Evolutionary conservation across 2,888 invertebrate species (phyloP).

Genomic region (Brachypalpus laphriformis): DNA sequence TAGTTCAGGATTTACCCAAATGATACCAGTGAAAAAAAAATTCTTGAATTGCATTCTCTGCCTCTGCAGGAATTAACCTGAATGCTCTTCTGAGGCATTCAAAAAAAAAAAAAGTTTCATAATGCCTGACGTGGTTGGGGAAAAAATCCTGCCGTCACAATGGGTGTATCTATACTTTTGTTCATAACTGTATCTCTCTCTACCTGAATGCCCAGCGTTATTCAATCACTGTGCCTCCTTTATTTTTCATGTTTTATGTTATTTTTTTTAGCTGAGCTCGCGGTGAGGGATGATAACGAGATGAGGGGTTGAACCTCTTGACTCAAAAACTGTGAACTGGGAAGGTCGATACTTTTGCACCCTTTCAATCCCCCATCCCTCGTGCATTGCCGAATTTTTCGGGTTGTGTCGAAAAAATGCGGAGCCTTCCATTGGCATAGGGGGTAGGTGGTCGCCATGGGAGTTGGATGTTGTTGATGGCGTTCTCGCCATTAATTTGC

Average conservation of each 20-base stretch:
- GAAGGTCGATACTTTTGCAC: constrained; percentile 69
- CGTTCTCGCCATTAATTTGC: constrained; percentile 60
- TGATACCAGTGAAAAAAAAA: not conserved
- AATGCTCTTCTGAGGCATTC: not conserved
- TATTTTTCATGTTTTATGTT: constrained; percentile 20
- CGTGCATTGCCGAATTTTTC: constrained; percentile 30
- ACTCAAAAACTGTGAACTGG: constrained; percentile 57
- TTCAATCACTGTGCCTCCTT: constrained; percentile 66
- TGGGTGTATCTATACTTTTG: constrained; percentile 49
- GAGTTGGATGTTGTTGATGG: constrained; percentile 16
- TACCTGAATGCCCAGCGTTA: constrained; percentile 62
- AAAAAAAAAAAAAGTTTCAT: constrained; percentile 7
- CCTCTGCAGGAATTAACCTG: not conserved
- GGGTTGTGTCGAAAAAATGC: constrained; percentile 33
- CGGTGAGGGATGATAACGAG: constrained; percentile 60
- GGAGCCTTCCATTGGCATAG: constrained; percentile 26
- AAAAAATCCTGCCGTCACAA: constrained; percentile 18
- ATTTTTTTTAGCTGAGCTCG: constrained; percentile 44
- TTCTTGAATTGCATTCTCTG: not conserved
- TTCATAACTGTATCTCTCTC: constrained; percentile 56
- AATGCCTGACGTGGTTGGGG: constrained; percentile 21
- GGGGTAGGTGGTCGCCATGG: constrained; percentile 14
- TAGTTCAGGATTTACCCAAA: not conserved
- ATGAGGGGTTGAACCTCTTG: constrained; percentile 72
- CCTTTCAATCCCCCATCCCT: constrained; percentile 6